Percentiles rank a stretch among this genome's conserved stretches.
Conservation (phyloP, 2,113 vertebrate species). For the Ammodytes dubius region DNA sequence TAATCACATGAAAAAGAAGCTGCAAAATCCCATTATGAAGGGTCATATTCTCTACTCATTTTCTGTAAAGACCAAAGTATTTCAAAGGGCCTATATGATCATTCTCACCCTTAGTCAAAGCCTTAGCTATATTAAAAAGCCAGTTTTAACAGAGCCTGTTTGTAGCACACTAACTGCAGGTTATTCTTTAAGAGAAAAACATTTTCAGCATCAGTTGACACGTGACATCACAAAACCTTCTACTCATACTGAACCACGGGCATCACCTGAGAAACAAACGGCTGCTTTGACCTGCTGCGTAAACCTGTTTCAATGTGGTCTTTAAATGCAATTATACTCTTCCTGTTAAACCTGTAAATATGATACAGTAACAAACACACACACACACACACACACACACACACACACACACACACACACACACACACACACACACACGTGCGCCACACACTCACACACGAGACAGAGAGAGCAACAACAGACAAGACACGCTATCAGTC, state of each 20-base stretch:
- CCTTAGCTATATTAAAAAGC: background rate
- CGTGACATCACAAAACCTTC: background rate
- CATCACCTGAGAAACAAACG: conserved; percentile 18
- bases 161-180: background rate
- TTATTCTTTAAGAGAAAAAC: background rate
- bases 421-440: too few species aligned
- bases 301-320: background rate
- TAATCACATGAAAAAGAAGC: background rate
- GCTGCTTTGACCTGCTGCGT: background rate
- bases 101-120: background rate
- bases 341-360: conserved; percentile 37
- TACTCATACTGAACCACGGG: background rate
- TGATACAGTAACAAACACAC: background rate
- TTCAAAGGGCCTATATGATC: background rate
- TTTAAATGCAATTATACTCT: conserved; percentile 39
- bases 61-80: background rate
- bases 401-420: too few species aligned
- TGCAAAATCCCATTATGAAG: too few species aligned
- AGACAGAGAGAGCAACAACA: conserved; percentile 4
- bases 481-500: conserved; percentile 12
- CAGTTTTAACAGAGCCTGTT: background rate
- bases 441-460: background rate
- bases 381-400: too few species aligned
- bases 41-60: too few species aligned
- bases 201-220: background rate